A percentile compares a stretch with the other conserved stretches of the same genome.
These are phyloP conservation scores for Gallinago media DNA, from an alignment of 2,113 vertebrate species.

Conservation along the genomic window DNA sequence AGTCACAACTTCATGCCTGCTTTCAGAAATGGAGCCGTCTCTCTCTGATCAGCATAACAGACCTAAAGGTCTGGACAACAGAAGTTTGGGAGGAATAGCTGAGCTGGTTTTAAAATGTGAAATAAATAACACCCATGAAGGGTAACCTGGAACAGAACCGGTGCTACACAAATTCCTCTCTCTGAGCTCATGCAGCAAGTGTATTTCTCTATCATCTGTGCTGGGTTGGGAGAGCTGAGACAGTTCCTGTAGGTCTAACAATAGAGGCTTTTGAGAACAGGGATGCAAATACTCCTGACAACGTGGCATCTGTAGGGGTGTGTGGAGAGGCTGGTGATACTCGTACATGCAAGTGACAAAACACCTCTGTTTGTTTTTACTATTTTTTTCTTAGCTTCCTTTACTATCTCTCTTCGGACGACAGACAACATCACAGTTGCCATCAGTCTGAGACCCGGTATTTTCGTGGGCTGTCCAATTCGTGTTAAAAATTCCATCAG, in stretches of 20 bases:
- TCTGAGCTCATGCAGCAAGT: neutral
- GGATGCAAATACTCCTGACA: neutral
- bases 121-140: neutral
- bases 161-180: neutral
- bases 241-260: neutral
- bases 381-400: slow-evolving; percentile 61
- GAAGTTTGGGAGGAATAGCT: neutral
- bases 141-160: neutral
- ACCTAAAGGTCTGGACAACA: neutral
- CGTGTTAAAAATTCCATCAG: neutral
- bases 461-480: slow-evolving; percentile 61
- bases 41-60: neutral
- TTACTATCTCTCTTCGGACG: slow-evolving; percentile 43
- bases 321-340: neutral
- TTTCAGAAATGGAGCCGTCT: neutral
- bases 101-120: neutral
- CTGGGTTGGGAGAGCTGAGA: neutral
- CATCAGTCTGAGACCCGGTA: slow-evolving; percentile 34
- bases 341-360: neutral
- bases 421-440: slow-evolving; percentile 51
- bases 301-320: neutral
- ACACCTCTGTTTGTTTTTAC: neutral
- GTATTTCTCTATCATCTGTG: neutral
- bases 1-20: neutral
- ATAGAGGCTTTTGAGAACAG: neutral